A percentile compares a stretch with the other conserved stretches of the same genome.
Conservation (phyloP, 2,113 vertebrate species). For the Platysteira castanea region DNA sequence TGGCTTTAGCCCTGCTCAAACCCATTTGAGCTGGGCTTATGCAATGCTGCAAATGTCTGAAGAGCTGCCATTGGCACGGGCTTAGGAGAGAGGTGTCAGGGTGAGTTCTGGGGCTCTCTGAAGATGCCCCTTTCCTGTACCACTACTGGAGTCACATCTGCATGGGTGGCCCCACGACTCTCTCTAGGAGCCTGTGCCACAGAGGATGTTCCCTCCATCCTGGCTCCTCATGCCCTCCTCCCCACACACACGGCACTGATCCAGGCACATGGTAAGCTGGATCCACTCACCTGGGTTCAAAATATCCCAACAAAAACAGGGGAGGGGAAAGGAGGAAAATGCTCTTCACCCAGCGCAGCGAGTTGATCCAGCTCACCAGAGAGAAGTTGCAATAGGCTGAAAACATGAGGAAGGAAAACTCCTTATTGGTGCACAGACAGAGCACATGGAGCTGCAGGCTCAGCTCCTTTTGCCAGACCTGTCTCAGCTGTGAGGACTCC, state of each 20-base stretch:
- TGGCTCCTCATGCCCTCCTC: background rate
- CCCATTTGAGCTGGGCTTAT: background rate
- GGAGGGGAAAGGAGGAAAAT: background rate
- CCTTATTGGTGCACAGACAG: background rate
- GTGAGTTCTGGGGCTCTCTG: background rate
- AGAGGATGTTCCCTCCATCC: background rate
- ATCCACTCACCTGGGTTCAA: background rate
- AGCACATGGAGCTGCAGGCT: background rate
- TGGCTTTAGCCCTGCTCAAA: background rate
- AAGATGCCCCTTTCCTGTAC: background rate
- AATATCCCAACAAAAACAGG: background rate
- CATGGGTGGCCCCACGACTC: rapidly evolving
- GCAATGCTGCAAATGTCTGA: background rate
- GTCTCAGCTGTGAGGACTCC: rapidly evolving
- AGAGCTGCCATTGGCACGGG: background rate
- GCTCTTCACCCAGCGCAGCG: background rate
- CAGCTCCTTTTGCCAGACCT: background rate
- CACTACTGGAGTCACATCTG: background rate
- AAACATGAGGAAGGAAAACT: background rate
- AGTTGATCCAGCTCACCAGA: background rate
- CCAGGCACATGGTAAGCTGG: rapidly evolving
- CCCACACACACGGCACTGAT: background rate
- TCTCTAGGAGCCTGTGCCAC: background rate
- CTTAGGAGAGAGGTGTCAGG: background rate
- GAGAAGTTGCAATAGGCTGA: background rate